Percentiles rank a stretch among this genome's conserved stretches.
phyloP scores from a whole-genome alignment of 2,113 vertebrate genomes.

The Ploceus nigricollis region DNA sequence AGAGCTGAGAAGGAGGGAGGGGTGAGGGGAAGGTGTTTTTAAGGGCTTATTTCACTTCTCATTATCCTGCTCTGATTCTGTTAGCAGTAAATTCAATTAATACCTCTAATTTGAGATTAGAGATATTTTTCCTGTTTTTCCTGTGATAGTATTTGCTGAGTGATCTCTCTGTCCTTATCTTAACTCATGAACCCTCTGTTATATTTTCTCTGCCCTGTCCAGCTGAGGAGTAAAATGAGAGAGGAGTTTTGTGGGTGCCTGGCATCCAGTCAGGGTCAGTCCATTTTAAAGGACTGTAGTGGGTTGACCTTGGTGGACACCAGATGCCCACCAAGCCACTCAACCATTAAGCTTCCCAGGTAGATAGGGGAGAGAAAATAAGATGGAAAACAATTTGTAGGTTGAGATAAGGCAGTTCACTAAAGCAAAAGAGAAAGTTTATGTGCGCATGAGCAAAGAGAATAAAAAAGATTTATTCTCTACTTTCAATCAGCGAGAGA shows the following conservation, averaged over 20 bases:
- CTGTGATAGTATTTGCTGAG: background rate
- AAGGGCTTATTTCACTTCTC: background rate
- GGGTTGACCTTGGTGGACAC: background rate
- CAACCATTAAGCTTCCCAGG: background rate
- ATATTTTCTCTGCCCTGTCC: background rate
- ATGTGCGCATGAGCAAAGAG: background rate
- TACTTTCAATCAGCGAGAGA: background rate
- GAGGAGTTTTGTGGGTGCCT: background rate
- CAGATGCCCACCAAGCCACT: background rate
- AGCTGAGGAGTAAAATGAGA: background rate
- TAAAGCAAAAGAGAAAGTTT: background rate
- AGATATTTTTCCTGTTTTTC: too few species aligned
- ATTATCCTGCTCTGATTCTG: background rate
- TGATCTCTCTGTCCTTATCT: background rate
- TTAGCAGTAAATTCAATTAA: background rate
- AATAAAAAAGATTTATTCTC: background rate
- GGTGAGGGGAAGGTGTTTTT: background rate
- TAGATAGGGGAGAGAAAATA: background rate
- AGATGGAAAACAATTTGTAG: background rate
- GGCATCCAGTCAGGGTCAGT: background rate
- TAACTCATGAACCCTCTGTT: background rate
- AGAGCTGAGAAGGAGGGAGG: background rate
- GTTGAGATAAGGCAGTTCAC: background rate
- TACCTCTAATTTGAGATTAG: background rate
- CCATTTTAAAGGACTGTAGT: background rate